A percentile compares a stretch with the other conserved stretches of the same genome.
phyloP scores from a whole-genome alignment of 2,888 invertebrate genomes.

The Belgica antarctica region DNA sequence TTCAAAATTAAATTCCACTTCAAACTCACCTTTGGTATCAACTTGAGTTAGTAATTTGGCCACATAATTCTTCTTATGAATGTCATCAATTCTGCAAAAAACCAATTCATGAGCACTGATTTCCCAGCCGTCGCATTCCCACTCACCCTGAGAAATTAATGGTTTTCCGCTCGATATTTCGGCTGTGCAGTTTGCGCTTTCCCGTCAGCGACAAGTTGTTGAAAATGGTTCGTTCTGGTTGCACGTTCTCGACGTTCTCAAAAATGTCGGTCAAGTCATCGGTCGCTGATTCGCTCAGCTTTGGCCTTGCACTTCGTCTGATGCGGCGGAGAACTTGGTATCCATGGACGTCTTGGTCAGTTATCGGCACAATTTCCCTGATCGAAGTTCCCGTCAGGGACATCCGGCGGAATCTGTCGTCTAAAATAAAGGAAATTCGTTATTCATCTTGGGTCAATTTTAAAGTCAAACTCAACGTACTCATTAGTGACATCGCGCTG shows the following conservation, averaged over 20 bases:
- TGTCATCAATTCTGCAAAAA: constrained; percentile 49
- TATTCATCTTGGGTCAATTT: constrained; percentile 63
- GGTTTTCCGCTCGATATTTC: constrained; percentile 53
- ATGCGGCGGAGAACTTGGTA: constrained; percentile 71
- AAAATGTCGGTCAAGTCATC: constrained; percentile 59
- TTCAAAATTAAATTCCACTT: background rate
- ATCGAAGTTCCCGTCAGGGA: constrained; percentile 51
- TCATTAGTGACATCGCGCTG: constrained; percentile 57
- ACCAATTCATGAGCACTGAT: background rate
- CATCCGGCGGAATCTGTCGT: constrained; percentile 49
- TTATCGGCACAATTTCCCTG: constrained; percentile 58
- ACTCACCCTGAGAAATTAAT: constrained; percentile 42
- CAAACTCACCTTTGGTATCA: constrained; percentile 49
- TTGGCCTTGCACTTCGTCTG: constrained; percentile 65
- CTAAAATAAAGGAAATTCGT: constrained; percentile 79
- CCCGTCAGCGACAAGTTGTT: constrained; percentile 47
- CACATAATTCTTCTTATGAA: constrained; percentile 52
- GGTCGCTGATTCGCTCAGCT: constrained; percentile 64
- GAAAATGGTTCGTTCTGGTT: background rate
- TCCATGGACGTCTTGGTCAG: constrained; percentile 73
- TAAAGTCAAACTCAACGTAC: constrained; percentile 57
- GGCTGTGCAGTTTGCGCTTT: constrained; percentile 52
- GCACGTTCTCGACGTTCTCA: constrained; percentile 48
- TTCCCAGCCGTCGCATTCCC: background rate
- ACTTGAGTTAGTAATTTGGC: constrained; percentile 53